Percentiles rank a stretch among this genome's conserved stretches.
Evolutionary conservation across 2,888 invertebrate species (phyloP).

Genomic region (Thalpophila matura): DNA sequence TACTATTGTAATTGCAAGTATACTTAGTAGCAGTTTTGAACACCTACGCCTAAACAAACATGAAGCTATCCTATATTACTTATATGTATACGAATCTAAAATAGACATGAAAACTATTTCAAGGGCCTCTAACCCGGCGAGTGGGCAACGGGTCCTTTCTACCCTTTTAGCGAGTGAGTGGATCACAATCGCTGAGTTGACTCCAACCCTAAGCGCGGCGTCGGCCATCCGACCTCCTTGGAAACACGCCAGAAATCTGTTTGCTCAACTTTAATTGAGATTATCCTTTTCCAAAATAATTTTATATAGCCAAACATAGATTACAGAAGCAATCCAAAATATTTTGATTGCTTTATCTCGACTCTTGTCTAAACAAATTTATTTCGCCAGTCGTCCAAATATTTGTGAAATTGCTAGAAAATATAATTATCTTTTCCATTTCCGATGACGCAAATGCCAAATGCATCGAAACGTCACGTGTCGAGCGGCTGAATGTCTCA

Average conservation of each 20-base stretch:
- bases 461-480: constrained; percentile 56
- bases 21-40: constrained; percentile 12
- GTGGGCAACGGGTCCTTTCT: constrained; percentile 66
- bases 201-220: constrained; percentile 55
- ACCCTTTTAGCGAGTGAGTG: constrained; percentile 75
- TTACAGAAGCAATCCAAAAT: constrained; percentile 54
- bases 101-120: constrained; percentile 69
- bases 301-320: constrained; percentile 62
- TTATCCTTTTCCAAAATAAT: constrained; percentile 69
- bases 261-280: constrained; percentile 74
- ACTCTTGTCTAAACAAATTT: constrained; percentile 43
- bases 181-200: constrained; percentile 66
- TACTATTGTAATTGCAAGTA: neutral
- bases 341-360: constrained; percentile 58
- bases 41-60: constrained; percentile 31
- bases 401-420: constrained; percentile 42
- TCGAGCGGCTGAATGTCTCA: constrained; percentile 44
- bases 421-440: constrained; percentile 48
- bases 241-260: constrained; percentile 67
- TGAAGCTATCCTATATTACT: constrained; percentile 20
- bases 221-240: constrained; percentile 63
- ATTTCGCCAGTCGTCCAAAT: constrained; percentile 45
- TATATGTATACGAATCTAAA: constrained; percentile 56
- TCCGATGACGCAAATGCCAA: constrained; percentile 61
- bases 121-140: constrained; percentile 58